Conservation (phyloP, 2,888 invertebrate genomes). For the Aplocera efformata region DNA sequence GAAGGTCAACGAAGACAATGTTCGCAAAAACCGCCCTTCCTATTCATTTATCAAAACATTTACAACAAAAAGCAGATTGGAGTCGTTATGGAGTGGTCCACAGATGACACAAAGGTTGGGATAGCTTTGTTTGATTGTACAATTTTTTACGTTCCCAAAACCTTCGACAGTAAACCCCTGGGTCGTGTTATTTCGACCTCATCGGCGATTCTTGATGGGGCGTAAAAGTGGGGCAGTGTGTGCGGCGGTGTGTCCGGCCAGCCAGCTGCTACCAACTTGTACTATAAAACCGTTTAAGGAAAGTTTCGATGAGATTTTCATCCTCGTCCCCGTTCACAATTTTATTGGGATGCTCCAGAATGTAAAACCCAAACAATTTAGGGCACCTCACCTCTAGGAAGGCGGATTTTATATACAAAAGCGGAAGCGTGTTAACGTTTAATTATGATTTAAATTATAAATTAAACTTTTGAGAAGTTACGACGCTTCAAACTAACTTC, state of each 20-base stretch:
- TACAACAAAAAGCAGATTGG: conserved; percentile 22
- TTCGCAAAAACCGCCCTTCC: conserved; percentile 3
- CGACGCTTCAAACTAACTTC: conserved; percentile 15
- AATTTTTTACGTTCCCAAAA: conserved; percentile 27
- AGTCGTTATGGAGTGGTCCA: conserved; percentile 15
- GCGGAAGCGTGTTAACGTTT: conserved; percentile 7
- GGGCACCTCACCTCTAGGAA: no score
- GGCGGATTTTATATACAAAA: background rate
- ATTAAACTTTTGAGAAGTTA: conserved; percentile 16
- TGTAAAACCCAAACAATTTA: no score
- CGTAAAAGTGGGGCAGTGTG: conserved; percentile 14
- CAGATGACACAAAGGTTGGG: conserved; percentile 27
- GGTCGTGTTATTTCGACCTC: conserved; percentile 24
- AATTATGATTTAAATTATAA: conserved; percentile 19
- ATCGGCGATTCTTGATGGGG: conserved; percentile 25
- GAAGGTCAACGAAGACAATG: background rate
- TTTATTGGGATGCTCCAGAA: no score
- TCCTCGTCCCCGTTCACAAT: background rate
- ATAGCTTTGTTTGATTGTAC: conserved; percentile 25
- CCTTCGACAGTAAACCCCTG: conserved; percentile 20
- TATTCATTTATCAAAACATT: conserved; percentile 24
- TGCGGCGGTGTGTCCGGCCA: background rate
- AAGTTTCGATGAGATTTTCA: conserved; percentile 4
- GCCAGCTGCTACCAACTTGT: conserved; percentile 5
- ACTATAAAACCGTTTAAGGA: conserved; percentile 8